Evolutionary conservation across 2,113 vertebrate species (phyloP), one percentile per base, ranked within the genome.

Genomic region (Phycodurus eques): DNA sequence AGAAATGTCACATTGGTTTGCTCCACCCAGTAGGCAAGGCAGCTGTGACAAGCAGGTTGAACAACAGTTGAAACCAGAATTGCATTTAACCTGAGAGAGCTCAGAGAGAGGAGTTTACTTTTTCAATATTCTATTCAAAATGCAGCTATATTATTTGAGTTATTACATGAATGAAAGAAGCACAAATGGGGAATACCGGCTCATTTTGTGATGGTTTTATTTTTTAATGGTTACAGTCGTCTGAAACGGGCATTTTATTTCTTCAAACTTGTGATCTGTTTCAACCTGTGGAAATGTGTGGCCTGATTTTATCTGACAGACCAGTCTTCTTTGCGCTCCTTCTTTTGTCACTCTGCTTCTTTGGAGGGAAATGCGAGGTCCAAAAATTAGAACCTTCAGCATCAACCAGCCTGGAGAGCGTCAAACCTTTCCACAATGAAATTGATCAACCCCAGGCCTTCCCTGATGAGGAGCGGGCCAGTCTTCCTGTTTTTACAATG

Each of bases 401-500:
- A 0, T 3, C 61, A 1, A 31, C 51, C 15, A 22, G 47, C 5
- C 5, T 59, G 1, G 15, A 67, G 0, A 27, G 1, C 3, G 57
- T 54, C 39, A 68, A 80, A 31, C 74, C 83, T 35, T 22, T 71
- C 33, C 8, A 67, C 0, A 5, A 74, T 68, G 68, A 70, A 1
- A 20, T 57, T 19, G 39, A 70, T 15, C 72, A 69, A 13, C 72
- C 87, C 1, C 83, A 91, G 42, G 59, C 83, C 14, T 83, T 70
- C 35, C 89, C 87, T 0, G 72, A 87, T 0, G 31, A 69, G 72
- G 85, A 71, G 74, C 92, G 93, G 79, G 84, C 86, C 11, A 80
- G 84, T 15, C 86, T 97, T 7, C 93, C 95, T 0, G 90, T 96
- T 70, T 96, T 98, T 80, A 93, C 93, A 1, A 85, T 98, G 88